Evolutionary conservation across 2,888 invertebrate genomes (phyloP).

Genomic region (Phengaris arion): DNA sequence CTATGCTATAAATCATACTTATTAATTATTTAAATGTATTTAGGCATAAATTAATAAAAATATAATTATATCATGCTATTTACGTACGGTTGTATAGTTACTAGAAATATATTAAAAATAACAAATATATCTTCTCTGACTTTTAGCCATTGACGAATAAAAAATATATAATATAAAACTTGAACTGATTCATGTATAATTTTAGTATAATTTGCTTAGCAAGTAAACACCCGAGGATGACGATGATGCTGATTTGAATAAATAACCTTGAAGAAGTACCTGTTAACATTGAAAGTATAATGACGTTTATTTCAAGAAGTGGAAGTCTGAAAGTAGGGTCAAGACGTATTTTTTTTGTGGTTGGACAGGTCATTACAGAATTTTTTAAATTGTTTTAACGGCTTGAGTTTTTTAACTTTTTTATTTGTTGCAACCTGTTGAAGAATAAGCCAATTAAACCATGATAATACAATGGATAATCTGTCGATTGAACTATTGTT

Average conservation of each 20-base stretch:
- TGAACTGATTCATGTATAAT: too few relatives aligned
- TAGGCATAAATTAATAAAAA: neutral
- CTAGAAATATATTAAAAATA: neutral
- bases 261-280: conserved; percentile 3
- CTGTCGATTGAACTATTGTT: too few relatives aligned
- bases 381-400: too few relatives aligned
- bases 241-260: conserved; percentile 5
- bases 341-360: neutral
- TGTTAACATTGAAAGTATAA: conserved; percentile 24
- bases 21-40: conserved; percentile 7
- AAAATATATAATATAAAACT: too few relatives aligned
- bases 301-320: conserved; percentile 25
- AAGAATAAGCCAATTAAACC: too few relatives aligned
- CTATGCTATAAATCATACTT: neutral
- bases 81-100: neutral
- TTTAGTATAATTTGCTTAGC: too few relatives aligned
- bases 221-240: neutral
- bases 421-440: too few relatives aligned
- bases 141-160: too few relatives aligned
- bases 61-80: neutral
- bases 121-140: too few relatives aligned
- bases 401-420: too few relatives aligned
- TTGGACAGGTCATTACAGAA: neutral
- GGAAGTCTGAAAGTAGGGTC: conserved; percentile 24
- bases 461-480: too few relatives aligned